These are phyloP conservation scores for Armadillidium nasatum DNA, from an alignment of 1,140 invertebrate genomes.

Conservation along the genomic window DNA sequence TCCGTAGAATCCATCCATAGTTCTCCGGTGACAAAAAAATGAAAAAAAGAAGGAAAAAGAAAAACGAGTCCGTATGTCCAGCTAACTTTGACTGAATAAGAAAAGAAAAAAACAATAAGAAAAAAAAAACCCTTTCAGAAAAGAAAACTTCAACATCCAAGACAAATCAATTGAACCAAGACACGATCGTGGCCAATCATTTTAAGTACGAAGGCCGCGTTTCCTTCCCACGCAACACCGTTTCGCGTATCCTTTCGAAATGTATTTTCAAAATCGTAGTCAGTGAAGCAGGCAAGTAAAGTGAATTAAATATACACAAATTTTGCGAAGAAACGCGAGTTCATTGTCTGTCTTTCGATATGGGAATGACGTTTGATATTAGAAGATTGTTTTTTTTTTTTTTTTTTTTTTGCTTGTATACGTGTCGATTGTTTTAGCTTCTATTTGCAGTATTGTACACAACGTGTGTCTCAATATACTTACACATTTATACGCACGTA, in stretches of 20 bases:
- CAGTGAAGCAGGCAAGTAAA: background rate
- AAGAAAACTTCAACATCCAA: no score
- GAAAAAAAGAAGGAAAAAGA: no score
- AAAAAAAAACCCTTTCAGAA: no score
- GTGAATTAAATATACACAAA: conserved; percentile 1
- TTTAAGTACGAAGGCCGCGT: background rate
- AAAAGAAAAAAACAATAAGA: no score
- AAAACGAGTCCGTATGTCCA: no score
- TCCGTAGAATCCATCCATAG: no score
- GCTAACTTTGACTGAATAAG: no score
- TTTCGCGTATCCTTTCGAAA: background rate
- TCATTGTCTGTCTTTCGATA: background rate
- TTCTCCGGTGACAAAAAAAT: no score
- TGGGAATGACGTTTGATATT: background rate
- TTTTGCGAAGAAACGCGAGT: background rate
- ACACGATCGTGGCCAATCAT: background rate
- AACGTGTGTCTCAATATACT: no score
- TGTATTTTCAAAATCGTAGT: background rate
- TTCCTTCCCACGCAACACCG: background rate
- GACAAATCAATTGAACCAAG: background rate
- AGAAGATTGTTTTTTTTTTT: no score
- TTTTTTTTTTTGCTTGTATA: no score
- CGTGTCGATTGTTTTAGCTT: background rate
- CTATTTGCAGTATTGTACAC: background rate
- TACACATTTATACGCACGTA: background rate